phyloP scores from a whole-genome alignment of 2,113 vertebrate genomes.

The Cololabis saira region DNA sequence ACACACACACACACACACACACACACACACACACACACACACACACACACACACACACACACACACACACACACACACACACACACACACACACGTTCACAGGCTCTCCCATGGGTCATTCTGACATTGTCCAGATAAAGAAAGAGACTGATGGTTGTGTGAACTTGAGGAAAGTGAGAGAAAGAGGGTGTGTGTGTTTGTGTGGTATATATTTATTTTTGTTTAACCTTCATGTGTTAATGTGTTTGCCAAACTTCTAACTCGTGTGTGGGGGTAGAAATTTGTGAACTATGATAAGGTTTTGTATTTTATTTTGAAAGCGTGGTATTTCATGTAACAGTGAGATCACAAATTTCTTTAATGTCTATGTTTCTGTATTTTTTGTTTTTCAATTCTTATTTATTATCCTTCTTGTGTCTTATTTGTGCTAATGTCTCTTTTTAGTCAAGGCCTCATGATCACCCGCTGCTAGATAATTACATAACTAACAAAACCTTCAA shows the following conservation, averaged over 20 bases:
- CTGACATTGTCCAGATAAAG: constrained; percentile 84
- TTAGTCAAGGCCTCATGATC: neutral
- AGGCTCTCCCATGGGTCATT: constrained; percentile 74
- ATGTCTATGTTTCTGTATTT: neutral
- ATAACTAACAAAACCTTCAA: neutral
- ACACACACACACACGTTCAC: constrained; percentile 29
- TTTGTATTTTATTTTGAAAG: constrained; percentile 1
- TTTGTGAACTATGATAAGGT: constrained; percentile 27
- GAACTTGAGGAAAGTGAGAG: constrained; percentile 48
- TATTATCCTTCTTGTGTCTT: neutral
- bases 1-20: constrained; percentile 32
- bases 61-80: constrained; percentile 39
- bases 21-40: constrained; percentile 26
- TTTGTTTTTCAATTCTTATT: neutral
- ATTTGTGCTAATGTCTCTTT: constrained; percentile 4
- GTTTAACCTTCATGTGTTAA: constrained; percentile 60
- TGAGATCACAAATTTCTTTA: neutral
- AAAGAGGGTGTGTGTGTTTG: constrained; percentile 22
- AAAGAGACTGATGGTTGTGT: constrained; percentile 68
- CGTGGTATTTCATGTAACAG: neutral
- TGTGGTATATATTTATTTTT: constrained; percentile 65
- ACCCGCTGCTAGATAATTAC: too few species aligned
- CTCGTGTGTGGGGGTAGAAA: constrained; percentile 14
- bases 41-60: constrained; percentile 33
- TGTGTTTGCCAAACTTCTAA: constrained; percentile 53